A percentile compares a stretch with the other conserved stretches of the same genome.
These are phyloP conservation scores for Synergus japonicus DNA, from an alignment of 2,888 invertebrate genomes.

Conservation along the genomic window DNA sequence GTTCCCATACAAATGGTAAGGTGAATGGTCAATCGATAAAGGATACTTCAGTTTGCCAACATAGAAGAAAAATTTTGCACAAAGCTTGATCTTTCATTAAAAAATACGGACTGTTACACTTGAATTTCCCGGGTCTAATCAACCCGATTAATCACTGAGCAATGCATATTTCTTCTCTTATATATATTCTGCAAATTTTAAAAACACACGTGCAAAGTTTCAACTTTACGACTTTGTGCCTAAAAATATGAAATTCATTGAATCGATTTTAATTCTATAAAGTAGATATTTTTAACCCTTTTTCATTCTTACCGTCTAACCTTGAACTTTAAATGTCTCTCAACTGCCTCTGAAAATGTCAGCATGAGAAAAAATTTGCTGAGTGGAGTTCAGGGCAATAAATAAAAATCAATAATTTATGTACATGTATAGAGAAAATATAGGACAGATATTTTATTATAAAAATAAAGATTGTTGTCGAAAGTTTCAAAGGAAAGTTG, in stretches of 20 bases:
- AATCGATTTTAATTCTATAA: neutral
- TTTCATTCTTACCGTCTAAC: neutral
- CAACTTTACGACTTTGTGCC: neutral
- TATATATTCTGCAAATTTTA: constrained; percentile 5
- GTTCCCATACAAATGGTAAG: neutral
- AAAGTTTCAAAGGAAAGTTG: neutral
- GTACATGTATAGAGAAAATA: too few species aligned
- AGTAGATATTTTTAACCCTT: neutral
- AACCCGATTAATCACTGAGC: constrained; percentile 43
- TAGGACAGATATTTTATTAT: too few species aligned
- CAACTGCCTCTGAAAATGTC: neutral
- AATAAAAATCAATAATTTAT: too few species aligned
- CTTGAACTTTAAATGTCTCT: constrained; percentile 7
- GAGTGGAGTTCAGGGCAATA: neutral
- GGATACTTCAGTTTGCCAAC: constrained; percentile 40
- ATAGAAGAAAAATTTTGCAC: constrained; percentile 2
- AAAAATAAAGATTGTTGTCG: neutral
- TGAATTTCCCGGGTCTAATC: constrained; percentile 53
- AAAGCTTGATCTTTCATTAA: constrained; percentile 56
- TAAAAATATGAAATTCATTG: neutral
- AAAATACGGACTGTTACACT: constrained; percentile 49
- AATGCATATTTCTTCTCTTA: constrained; percentile 49
- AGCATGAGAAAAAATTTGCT: neutral
- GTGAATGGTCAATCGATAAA: constrained; percentile 29
- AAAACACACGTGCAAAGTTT: neutral